Evolutionary conservation across 2,888 invertebrate species (phyloP).

Genomic region (Microctonus hyperodae): DNA sequence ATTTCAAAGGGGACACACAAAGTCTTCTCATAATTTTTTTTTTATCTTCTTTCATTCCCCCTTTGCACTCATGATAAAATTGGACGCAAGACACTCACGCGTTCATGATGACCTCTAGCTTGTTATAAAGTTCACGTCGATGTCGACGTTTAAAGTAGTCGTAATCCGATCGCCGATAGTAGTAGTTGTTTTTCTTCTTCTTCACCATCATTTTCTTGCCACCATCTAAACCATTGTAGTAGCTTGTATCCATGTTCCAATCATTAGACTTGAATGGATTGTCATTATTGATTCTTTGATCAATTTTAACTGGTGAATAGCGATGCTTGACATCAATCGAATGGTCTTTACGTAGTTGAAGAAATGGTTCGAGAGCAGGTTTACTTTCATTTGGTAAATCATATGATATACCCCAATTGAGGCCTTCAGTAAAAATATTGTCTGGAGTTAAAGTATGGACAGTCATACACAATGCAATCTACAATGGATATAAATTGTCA

Average conservation of each 20-base stretch:
- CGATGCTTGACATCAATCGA: slow-evolving; percentile 34
- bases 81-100: slow-evolving; percentile 67
- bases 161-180: slow-evolving; percentile 48
- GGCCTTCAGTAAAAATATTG: slow-evolving; percentile 69
- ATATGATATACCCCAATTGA: slow-evolving; percentile 78
- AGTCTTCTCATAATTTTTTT: background rate
- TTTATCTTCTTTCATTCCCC: background rate
- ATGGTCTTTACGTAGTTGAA: slow-evolving; percentile 53
- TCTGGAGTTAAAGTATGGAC: slow-evolving; percentile 61
- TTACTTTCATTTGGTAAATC: slow-evolving; percentile 63
- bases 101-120: slow-evolving; percentile 73
- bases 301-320: slow-evolving; percentile 10
- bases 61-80: slow-evolving; percentile 3
- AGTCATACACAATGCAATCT: slow-evolving; percentile 70
- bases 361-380: slow-evolving; percentile 54
- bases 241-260: slow-evolving; percentile 38
- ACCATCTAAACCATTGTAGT: slow-evolving; percentile 22
- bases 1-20: background rate
- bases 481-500: slow-evolving; percentile 20
- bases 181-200: slow-evolving; percentile 32
- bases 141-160: slow-evolving; percentile 68
- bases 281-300: slow-evolving; percentile 25
- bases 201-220: slow-evolving; percentile 36
- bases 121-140: slow-evolving; percentile 73
- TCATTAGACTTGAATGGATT: slow-evolving; percentile 34